Evolutionary conservation across 2,113 vertebrate species (phyloP), one percentile per base, ranked within the genome.

Genomic region (Coturnix japonica): DNA sequence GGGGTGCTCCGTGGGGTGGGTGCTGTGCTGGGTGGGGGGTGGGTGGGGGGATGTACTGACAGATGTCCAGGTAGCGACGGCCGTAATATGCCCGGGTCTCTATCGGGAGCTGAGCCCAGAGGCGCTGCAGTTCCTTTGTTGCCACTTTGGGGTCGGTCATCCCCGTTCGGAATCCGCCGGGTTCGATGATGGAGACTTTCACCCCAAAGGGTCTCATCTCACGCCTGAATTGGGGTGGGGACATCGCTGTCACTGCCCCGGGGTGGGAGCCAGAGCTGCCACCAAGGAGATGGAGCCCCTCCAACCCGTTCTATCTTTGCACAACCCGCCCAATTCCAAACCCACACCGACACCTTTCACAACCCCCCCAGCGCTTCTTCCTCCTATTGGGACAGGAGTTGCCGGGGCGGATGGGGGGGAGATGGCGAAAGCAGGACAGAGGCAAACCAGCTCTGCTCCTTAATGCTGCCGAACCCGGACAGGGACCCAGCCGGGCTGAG

Each of bases 131-230:
- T 1, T 30, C 26, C 5, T 72, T 46, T 66, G 59, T 3, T n/a
- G 43, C 6, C 5, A 1, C 1, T 1, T 7, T 3, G 5, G 31
- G 1, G 4, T 97, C 21, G 0, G 54, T 76, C 7, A 98, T 85
- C 7, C 1, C 21, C 0, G 97, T 98, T 77, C 10, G 95, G 95
- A 98, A 98, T 61, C 81, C 91, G 3, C 97, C 97, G 3, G 98
- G 98, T 44, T 97, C 97, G 33, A 98, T 89, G 56, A 98, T 97
- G 57, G 97, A 95, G 61, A 98, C 92, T 73, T 88, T 97, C 9
- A 98, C 97, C 26, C 98, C 97, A 22, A 98, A 98, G 37, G 64
- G 85, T 18, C 33, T 56, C 94, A 98, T 87, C 81, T 98, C 97
- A 18, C 90, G 81, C 94, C 98, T 98, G 94, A 66, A 81, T 86